Evolutionary conservation across 2,797 vertebrate genomes (phyloP).

Genomic region (Siniperca undulata): DNA sequence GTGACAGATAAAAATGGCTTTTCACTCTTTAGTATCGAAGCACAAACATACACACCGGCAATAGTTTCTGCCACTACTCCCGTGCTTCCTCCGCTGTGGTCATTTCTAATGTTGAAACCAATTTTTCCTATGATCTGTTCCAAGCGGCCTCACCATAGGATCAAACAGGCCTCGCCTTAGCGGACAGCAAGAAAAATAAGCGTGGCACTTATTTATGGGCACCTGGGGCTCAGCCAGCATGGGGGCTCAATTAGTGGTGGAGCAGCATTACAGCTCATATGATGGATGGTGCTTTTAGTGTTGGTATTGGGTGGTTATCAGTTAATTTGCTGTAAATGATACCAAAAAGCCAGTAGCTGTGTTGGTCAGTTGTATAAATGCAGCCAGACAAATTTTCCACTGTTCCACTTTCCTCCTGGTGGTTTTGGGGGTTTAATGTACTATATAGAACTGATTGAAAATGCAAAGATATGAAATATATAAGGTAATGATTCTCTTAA

Average conservation of each 20-base stretch:
- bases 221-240: conserved; percentile 67
- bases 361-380: conserved; percentile 60
- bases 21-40: conserved; percentile 38
- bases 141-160: conserved; percentile 61
- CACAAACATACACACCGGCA: conserved; percentile 20
- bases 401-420: conserved; percentile 43
- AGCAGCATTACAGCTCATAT: conserved; percentile 63
- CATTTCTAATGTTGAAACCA: conserved; percentile 56
- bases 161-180: conserved; percentile 64
- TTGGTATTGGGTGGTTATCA: conserved; percentile 85
- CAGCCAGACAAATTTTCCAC: conserved; percentile 62
- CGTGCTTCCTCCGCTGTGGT: conserved; percentile 57
- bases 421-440: conserved; percentile 49
- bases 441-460: conserved; percentile 47
- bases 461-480: conserved; percentile 37
- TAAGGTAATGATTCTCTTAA: conserved; percentile 21
- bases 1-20: conserved; percentile 59
- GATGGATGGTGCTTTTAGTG: conserved; percentile 82
- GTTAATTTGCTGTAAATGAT: conserved; percentile 76
- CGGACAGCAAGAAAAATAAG: conserved; percentile 77
- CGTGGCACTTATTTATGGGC: conserved; percentile 76
- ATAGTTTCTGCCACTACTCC: conserved; percentile 35
- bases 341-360: conserved; percentile 64
- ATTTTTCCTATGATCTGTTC: conserved; percentile 63
- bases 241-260: conserved; percentile 81